These are phyloP conservation scores for Pemphredon lugubris DNA, from an alignment of 2,888 invertebrate species.

Conservation along the genomic window DNA sequence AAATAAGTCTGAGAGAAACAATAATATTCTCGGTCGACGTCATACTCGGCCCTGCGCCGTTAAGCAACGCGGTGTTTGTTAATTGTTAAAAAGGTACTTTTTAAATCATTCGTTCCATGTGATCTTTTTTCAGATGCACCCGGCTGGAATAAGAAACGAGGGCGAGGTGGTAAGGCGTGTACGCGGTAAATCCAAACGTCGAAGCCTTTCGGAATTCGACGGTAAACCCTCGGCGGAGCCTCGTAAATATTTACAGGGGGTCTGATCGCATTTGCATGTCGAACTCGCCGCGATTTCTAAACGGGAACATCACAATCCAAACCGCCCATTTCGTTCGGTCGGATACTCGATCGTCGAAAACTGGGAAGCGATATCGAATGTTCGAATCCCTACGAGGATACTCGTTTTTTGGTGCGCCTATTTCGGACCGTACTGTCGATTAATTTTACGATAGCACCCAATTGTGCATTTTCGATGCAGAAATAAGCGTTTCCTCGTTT, in stretches of 20 bases:
- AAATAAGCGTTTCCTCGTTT: not conserved
- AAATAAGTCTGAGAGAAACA: no score
- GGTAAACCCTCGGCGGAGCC: constrained; percentile 29
- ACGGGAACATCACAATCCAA: constrained; percentile 51
- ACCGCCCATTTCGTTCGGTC: constrained; percentile 33
- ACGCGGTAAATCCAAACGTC: constrained; percentile 15
- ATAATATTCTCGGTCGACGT: no score
- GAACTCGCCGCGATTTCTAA: constrained; percentile 58
- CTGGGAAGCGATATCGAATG: constrained; percentile 30
- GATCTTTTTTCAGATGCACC: not conserved
- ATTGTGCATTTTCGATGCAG: not conserved
- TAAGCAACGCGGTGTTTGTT: no score
- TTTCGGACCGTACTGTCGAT: not conserved
- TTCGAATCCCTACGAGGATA: not conserved
- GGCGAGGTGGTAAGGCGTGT: not conserved
- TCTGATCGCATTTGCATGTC: constrained; percentile 64
- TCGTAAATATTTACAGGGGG: constrained; percentile 68
- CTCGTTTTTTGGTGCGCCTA: not conserved
- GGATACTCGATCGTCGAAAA: constrained; percentile 11
- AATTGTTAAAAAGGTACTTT: not conserved
- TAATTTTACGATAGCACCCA: not conserved
- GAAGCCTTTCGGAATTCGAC: constrained; percentile 16
- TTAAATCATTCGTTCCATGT: not conserved
- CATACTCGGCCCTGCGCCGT: no score
- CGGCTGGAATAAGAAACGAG: not conserved